Conservation (phyloP, 2,888 invertebrate genomes). For the Drosophila aldrichi region DNA sequence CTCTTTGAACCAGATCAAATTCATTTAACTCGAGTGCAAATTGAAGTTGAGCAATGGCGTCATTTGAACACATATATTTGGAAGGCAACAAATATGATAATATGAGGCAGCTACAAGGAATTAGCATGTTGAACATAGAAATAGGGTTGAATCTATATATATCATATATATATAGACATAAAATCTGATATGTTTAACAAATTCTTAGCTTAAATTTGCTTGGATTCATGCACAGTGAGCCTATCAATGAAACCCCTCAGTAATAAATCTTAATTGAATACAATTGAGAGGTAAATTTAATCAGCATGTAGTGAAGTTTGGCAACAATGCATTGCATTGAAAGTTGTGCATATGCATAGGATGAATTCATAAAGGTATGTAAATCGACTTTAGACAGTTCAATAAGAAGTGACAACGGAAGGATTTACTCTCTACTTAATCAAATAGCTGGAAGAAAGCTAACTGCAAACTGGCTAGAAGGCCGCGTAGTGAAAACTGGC, state of each 20-base stretch:
- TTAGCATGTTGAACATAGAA: background rate
- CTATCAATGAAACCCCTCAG: too few relatives aligned
- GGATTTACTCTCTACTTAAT: background rate
- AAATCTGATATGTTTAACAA: too few relatives aligned
- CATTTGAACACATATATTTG: background rate
- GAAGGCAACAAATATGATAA: background rate
- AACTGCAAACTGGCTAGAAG: constrained; percentile 13
- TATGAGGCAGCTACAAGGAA: background rate
- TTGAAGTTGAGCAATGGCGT: background rate
- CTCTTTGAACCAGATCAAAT: background rate
- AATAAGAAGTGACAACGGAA: too few relatives aligned
- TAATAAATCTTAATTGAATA: background rate
- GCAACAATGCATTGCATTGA: background rate
- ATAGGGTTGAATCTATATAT: too few relatives aligned
- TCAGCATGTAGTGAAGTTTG: background rate
- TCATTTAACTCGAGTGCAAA: constrained; percentile 6
- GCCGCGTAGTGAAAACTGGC: constrained; percentile 10
- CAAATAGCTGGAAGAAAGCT: background rate
- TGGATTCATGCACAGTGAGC: too few relatives aligned
- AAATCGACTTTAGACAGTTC: too few relatives aligned
- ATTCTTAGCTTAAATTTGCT: background rate
- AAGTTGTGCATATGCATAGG: too few relatives aligned
- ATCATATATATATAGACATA: too few relatives aligned
- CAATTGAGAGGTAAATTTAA: background rate
- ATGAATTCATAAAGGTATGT: too few relatives aligned